Evolutionary conservation across 2,797 vertebrate species (phyloP).

Genomic region (Coregonus ussuriensis): DNA sequence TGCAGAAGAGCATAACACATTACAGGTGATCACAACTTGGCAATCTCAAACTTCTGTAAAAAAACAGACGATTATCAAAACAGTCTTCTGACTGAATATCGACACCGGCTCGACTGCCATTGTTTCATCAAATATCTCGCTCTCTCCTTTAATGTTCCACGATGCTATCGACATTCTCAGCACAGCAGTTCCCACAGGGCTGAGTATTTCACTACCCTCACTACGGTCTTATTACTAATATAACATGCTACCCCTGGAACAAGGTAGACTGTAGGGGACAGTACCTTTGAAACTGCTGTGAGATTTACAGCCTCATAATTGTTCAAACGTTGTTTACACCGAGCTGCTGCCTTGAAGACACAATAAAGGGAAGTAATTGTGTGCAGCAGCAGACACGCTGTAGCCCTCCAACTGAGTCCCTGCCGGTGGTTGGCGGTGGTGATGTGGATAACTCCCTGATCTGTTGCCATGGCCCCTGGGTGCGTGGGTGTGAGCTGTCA

Average conservation of each 20-base stretch:
- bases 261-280: constrained; percentile 37
- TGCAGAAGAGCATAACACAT: too few relatives aligned
- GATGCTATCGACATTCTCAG: constrained; percentile 24
- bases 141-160: too few relatives aligned
- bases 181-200: constrained; percentile 11
- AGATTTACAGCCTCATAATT: constrained; percentile 61
- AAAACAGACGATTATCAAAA: too few relatives aligned
- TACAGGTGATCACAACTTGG: too few relatives aligned
- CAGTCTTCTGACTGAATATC: too few relatives aligned
- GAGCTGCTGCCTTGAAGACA: constrained; percentile 63
- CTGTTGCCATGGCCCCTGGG: constrained; percentile 63
- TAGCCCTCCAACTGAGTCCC: constrained; percentile 53
- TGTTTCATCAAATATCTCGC: too few relatives aligned
- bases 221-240: constrained; percentile 44
- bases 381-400: constrained; percentile 50
- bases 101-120: too few relatives aligned
- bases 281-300: constrained; percentile 48
- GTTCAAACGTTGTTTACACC: constrained; percentile 67
- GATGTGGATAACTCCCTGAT: constrained; percentile 66
- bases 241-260: constrained; percentile 39
- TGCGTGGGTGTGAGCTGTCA: constrained; percentile 59
- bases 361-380: constrained; percentile 64
- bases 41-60: too few relatives aligned
- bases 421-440: constrained; percentile 24
- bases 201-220: constrained; percentile 27